Conservation (phyloP, 2,113 vertebrate species). For the Alethe castanea region DNA sequence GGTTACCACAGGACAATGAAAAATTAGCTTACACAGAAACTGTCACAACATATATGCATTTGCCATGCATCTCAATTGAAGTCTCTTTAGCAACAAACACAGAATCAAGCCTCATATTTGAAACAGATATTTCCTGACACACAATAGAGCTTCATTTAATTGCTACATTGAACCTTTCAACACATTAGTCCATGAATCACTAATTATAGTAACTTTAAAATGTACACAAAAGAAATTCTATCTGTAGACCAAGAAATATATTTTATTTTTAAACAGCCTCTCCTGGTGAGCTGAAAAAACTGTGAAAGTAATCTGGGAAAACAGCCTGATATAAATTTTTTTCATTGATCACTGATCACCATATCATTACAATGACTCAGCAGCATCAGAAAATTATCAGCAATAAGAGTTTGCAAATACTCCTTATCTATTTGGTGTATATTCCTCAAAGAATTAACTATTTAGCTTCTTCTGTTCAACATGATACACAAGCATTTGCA, state of each 20-base stretch:
- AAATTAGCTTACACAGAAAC: background rate
- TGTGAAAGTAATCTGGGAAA: background rate
- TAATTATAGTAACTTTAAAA: background rate
- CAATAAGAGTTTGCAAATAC: background rate
- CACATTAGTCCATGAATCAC: background rate
- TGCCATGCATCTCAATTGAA: background rate
- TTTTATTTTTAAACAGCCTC: background rate
- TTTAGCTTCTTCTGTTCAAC: background rate
- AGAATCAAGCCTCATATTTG: background rate
- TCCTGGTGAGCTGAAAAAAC: background rate
- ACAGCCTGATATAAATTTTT: background rate
- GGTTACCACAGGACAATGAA: background rate
- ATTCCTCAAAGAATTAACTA: background rate
- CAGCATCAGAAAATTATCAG: background rate
- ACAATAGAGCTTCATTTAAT: background rate
- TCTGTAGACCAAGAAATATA: background rate
- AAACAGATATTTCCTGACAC: background rate
- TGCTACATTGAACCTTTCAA: background rate
- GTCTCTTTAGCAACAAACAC: background rate
- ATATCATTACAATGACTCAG: background rate
- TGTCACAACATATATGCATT: background rate
- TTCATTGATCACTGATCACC: background rate
- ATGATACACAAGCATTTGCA: background rate
- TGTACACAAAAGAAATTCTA: background rate
- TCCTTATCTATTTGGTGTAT: background rate